These are phyloP conservation scores for Nibea albiflora DNA, from an alignment of 2,113 vertebrate species.

Conservation along the genomic window DNA sequence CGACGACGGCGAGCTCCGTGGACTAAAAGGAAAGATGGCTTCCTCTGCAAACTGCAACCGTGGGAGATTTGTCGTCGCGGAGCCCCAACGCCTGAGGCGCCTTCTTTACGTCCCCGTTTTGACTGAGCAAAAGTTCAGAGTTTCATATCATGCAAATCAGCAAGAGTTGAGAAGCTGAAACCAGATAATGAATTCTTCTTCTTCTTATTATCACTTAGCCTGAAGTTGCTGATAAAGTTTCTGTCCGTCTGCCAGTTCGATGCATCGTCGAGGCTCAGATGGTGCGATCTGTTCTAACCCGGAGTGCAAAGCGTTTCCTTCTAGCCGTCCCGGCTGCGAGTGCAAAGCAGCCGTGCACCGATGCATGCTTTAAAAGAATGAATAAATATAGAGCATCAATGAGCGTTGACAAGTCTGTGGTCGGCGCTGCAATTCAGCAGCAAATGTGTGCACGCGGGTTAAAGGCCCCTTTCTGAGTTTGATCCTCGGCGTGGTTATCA, in stretches of 20 bases:
- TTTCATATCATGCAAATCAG: not conserved
- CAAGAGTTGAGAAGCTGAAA: not conserved
- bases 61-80: not conserved
- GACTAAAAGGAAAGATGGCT: not conserved
- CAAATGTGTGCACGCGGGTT: not conserved
- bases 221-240: not conserved
- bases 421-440: not conserved
- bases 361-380: not conserved
- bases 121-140: not conserved
- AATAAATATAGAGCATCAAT: not conserved
- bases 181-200: not conserved
- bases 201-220: not conserved
- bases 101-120: not conserved
- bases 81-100: too few relatives aligned
- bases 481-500: not conserved
- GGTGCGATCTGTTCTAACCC: not conserved
- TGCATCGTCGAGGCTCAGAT: not conserved
- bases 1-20: not conserved
- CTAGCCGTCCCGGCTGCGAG: not conserved
- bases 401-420: not conserved
- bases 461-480: not conserved
- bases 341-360: not conserved
- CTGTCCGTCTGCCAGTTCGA: not conserved
- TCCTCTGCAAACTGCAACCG: not conserved
- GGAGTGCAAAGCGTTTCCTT: too few relatives aligned